Conservation (phyloP, 2,888 invertebrate genomes). For the Melanophora roralis region DNA sequence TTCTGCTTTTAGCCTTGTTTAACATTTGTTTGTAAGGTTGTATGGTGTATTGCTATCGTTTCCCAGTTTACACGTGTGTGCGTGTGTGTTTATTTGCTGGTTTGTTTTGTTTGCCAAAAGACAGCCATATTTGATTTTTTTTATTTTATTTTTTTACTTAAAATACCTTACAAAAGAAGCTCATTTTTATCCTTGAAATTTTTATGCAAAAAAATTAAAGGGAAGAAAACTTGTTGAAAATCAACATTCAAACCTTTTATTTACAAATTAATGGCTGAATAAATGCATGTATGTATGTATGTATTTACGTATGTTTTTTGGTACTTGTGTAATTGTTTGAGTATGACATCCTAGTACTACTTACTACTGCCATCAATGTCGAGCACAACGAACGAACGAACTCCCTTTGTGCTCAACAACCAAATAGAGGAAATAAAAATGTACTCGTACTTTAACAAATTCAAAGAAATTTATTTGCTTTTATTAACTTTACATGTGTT, state of each 20-base stretch:
- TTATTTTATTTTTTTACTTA: conserved; percentile 34
- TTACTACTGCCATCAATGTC: neutral
- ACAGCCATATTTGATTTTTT: conserved; percentile 59
- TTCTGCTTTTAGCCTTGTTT: conserved; percentile 40
- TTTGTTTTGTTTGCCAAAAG: conserved; percentile 47
- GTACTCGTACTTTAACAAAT: conserved; percentile 26
- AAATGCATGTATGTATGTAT: neutral
- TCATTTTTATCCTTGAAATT: conserved; percentile 58
- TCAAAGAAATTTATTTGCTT: conserved; percentile 41
- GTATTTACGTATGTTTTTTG: neutral
- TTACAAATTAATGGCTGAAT: conserved; percentile 60
- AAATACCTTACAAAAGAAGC: conserved; percentile 32
- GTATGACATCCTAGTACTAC: neutral
- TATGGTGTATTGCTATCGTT: neutral
- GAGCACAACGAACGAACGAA: neutral
- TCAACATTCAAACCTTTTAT: conserved; percentile 52
- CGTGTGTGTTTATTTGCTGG: conserved; percentile 9
- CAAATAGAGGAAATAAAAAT: neutral
- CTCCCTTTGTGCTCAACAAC: neutral
- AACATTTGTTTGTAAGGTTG: neutral
- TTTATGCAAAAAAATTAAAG: conserved; percentile 48
- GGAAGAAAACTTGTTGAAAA: conserved; percentile 59
- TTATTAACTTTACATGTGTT: conserved; percentile 42
- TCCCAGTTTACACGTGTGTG: neutral
- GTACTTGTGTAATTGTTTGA: conserved; percentile 33